phyloP scores from a whole-genome alignment of 30 jellyfish, hydroid and myxozoan genomes.

The Hydractinia echinata region DNA sequence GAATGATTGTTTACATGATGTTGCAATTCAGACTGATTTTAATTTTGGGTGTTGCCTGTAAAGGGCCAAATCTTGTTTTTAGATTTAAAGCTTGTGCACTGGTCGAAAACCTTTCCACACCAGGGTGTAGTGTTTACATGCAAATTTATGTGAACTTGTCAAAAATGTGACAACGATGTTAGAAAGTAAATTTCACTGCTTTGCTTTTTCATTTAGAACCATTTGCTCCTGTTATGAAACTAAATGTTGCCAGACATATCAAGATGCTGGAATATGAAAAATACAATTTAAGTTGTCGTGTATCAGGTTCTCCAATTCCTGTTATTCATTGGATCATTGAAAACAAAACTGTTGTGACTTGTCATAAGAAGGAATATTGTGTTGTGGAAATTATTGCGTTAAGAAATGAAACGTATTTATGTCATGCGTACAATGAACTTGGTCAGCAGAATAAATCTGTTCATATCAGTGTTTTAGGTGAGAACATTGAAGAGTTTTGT shows the following conservation, averaged over 20 bases:
- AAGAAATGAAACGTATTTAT: not conserved
- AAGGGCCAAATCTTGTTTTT: too few relatives aligned
- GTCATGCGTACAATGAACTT: not conserved
- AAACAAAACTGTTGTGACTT: not conserved
- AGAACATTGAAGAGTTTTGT: not conserved
- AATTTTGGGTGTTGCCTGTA: too few relatives aligned
- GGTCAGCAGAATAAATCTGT: not conserved
- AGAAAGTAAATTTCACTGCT: too few relatives aligned
- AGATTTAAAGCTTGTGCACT: too few relatives aligned
- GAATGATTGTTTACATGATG: too few relatives aligned
- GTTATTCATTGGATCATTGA: not conserved
- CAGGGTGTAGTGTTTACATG: too few relatives aligned
- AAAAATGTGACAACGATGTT: too few relatives aligned
- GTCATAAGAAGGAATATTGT: not conserved
- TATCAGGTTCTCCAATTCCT: slow-evolving; percentile 23
- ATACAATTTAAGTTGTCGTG: not conserved
- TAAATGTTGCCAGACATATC: not conserved
- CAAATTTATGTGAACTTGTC: too few relatives aligned
- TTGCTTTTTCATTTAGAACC: not conserved
- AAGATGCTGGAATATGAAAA: not conserved
- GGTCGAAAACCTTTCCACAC: too few relatives aligned
- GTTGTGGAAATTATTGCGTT: not conserved
- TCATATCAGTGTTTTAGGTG: slow-evolving; percentile 1
- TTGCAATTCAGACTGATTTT: too few relatives aligned
- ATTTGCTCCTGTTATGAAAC: not conserved